Conservation (phyloP, 2,797 vertebrate genomes). For the Lophius americanus region DNA sequence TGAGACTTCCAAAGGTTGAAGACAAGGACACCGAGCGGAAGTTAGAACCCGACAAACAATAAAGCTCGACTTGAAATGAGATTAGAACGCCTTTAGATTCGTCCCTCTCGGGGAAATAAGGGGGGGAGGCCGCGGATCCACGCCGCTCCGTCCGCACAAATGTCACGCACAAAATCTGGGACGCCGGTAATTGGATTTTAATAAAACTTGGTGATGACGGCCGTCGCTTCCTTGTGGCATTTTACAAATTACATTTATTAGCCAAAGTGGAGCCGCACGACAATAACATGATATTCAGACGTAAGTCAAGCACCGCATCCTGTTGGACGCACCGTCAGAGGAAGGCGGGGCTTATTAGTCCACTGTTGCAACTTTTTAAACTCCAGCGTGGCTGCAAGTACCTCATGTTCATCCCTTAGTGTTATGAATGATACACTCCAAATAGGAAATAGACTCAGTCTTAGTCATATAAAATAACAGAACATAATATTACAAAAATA, state of each 20-base stretch:
- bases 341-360: not conserved
- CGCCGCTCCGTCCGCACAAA: conserved; percentile 33
- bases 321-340: not conserved
- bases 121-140: conserved; percentile 20
- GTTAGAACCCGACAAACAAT: conserved; percentile 20
- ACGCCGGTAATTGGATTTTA: conserved; percentile 50
- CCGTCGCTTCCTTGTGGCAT: conserved; percentile 38
- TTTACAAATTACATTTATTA: conserved; percentile 42
- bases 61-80: conserved; percentile 24
- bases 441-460: not conserved
- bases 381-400: too few species aligned
- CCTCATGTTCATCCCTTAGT: not conserved
- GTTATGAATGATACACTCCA: not conserved
- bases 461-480: too few species aligned
- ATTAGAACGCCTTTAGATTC: conserved; percentile 45
- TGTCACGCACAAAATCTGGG: conserved; percentile 44
- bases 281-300: conserved; percentile 12
- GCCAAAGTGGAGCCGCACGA: conserved; percentile 6
- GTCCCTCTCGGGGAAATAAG: conserved; percentile 28
- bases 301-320: not conserved
- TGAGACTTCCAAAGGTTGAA: conserved; percentile 11
- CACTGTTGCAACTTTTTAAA: not conserved
- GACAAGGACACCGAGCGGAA: conserved; percentile 28
- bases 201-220: conserved; percentile 38
- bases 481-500: too few species aligned